These are phyloP conservation scores for Ardeotis arabs DNA, from an alignment of 2,113 vertebrate genomes.

Conservation along the genomic window DNA sequence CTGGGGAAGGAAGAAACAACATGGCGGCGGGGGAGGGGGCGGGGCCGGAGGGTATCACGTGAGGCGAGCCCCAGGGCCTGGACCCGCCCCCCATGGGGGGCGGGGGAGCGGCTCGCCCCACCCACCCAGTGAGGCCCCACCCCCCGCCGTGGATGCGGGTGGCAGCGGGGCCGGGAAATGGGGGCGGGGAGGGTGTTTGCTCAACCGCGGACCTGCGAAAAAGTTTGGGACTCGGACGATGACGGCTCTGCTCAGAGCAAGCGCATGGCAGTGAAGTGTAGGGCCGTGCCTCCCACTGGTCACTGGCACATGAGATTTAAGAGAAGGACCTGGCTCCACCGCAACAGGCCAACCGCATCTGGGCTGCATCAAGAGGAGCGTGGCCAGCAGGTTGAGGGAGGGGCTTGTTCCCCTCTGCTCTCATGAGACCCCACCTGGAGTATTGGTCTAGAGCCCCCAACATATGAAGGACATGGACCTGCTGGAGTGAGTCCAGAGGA, in stretches of 20 bases:
- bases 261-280: accelerated
- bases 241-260: not conserved
- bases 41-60: not conserved
- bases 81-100: not conserved
- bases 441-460: too few relatives aligned
- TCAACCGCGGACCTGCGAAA: accelerated
- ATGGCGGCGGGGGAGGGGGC: constrained; percentile 61
- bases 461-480: too few relatives aligned
- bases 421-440: too few relatives aligned
- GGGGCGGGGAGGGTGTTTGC: accelerated
- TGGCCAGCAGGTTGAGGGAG: too few relatives aligned
- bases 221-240: accelerated
- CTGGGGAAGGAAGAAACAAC: constrained; percentile 37
- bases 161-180: too few relatives aligned
- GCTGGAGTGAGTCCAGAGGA: too few relatives aligned
- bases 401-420: too few relatives aligned
- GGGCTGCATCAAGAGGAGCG: too few relatives aligned
- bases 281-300: too few relatives aligned
- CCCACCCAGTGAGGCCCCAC: not conserved
- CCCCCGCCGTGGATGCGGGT: not conserved
- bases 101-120: not conserved
- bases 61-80: accelerated
- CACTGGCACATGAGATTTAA: accelerated
- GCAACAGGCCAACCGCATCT: too few relatives aligned
- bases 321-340: too few relatives aligned